Conservation (phyloP, 2,113 vertebrate species). For the Oriolus oriolus region DNA sequence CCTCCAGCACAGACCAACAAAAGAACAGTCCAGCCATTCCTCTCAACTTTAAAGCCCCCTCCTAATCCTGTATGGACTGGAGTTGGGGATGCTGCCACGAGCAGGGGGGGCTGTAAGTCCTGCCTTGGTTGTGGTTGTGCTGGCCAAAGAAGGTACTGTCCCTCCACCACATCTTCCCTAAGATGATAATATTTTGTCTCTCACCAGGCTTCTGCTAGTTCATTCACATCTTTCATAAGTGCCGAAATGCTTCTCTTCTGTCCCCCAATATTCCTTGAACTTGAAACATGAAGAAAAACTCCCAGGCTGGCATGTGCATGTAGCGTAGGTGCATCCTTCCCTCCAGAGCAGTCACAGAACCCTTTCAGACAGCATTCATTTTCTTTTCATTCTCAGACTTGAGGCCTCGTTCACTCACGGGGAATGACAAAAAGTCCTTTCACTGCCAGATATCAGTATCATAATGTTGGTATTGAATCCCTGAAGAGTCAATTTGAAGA, state of each 20-base stretch:
- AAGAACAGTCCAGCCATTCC: not conserved
- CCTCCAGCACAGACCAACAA: not conserved
- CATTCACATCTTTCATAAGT: not conserved
- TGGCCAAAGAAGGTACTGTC: not conserved
- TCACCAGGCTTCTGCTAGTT: not conserved
- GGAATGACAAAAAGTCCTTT: not conserved
- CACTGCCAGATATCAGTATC: not conserved
- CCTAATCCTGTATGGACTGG: not conserved
- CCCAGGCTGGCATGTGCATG: fast-evolving
- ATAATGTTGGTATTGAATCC: not conserved
- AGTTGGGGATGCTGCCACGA: not conserved
- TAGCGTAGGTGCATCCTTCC: not conserved
- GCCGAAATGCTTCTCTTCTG: not conserved
- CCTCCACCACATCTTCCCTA: not conserved
- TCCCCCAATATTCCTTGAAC: not conserved
- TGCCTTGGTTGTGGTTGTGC: not conserved
- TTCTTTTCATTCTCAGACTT: not conserved
- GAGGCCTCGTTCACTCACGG: not conserved
- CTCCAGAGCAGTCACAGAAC: not conserved
- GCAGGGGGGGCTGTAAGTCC: not conserved
- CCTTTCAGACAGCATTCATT: not conserved
- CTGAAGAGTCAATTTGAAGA: not conserved
- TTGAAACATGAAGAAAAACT: not conserved
- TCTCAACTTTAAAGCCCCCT: not conserved
- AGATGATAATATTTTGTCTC: not conserved